A percentile compares a stretch with the other conserved stretches of the same genome.
phyloP scores from a whole-genome alignment of 2,113 vertebrate species.

The Dissostichus mawsoni region DNA sequence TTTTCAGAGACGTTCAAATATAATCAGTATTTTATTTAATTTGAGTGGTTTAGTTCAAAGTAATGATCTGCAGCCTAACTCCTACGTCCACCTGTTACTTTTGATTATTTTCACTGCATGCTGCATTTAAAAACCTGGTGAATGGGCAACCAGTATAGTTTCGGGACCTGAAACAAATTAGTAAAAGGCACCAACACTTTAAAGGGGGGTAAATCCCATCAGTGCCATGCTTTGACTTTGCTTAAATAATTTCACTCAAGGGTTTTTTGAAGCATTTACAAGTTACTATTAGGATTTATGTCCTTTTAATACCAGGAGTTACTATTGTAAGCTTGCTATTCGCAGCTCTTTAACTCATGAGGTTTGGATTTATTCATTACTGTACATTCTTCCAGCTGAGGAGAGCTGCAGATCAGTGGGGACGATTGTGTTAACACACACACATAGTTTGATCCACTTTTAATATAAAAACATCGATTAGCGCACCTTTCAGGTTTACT shows the following conservation, averaged over 20 bases:
- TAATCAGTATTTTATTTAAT: neutral
- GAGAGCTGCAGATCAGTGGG: constrained; percentile 2
- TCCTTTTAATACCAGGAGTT: constrained; percentile 25
- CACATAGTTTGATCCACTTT: neutral
- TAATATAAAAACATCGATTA: constrained; percentile 15
- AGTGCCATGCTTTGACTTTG: neutral
- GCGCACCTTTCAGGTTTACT: neutral
- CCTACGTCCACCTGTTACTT: neutral
- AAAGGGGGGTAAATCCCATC: constrained; percentile 6
- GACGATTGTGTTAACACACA: neutral
- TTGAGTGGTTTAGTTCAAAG: neutral
- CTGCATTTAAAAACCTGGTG: neutral
- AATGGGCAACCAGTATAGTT: neutral
- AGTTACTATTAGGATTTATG: neutral
- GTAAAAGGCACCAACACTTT: neutral
- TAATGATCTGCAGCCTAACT: neutral
- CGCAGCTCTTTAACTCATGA: neutral
- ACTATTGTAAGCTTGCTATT: constrained; percentile 7
- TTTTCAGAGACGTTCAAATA: too few species aligned
- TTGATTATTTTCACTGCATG: neutral
- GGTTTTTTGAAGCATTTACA: too few species aligned
- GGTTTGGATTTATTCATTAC: constrained; percentile 9
- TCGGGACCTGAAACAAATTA: neutral
- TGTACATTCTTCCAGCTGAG: constrained; percentile 2
- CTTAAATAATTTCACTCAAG: constrained; percentile 1